Evolutionary conservation across 1,140 invertebrate genomes (phyloP).

Genomic region (Anastatus disparis): DNA sequence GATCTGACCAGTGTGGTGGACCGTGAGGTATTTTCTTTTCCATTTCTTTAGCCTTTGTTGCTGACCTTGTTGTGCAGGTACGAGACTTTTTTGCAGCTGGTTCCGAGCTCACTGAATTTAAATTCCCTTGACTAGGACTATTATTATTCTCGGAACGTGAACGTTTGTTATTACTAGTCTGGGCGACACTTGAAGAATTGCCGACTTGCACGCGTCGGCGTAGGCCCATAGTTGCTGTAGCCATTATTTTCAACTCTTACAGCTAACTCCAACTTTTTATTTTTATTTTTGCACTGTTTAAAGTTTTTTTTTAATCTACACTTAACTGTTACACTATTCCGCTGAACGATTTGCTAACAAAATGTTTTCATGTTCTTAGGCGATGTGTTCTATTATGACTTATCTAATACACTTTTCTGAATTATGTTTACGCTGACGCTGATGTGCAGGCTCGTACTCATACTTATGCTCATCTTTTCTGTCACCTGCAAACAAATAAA

Average conservation of each 20-base stretch:
- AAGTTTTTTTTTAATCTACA: too few relatives aligned
- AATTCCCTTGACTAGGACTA: slow-evolving; percentile 63
- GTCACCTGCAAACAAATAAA: too few relatives aligned
- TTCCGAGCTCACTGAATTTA: slow-evolving; percentile 59
- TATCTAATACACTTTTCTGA: too few relatives aligned
- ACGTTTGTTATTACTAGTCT: slow-evolving; percentile 44
- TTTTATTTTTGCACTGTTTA: too few relatives aligned
- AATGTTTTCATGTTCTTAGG: too few relatives aligned
- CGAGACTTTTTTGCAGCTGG: slow-evolving; percentile 60
- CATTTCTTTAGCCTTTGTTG: slow-evolving; percentile 33
- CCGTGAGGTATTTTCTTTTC: slow-evolving; percentile 42
- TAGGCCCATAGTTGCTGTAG: slow-evolving; percentile 63
- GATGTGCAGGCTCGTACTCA: too few relatives aligned
- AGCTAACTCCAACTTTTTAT: background rate
- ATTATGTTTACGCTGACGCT: too few relatives aligned
- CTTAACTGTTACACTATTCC: too few relatives aligned
- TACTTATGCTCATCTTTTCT: too few relatives aligned
- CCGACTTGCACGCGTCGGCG: slow-evolving; percentile 60
- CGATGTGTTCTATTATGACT: too few relatives aligned
- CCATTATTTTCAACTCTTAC: slow-evolving; percentile 48
- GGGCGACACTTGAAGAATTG: slow-evolving; percentile 42
- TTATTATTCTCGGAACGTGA: slow-evolving; percentile 65
- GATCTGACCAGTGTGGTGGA: slow-evolving; percentile 30
- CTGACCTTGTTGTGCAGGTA: slow-evolving; percentile 32
- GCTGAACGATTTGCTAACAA: too few relatives aligned